Evolutionary conservation across 2,113 vertebrate species (phyloP).

Genomic region (Solenodon paradoxus): DNA sequence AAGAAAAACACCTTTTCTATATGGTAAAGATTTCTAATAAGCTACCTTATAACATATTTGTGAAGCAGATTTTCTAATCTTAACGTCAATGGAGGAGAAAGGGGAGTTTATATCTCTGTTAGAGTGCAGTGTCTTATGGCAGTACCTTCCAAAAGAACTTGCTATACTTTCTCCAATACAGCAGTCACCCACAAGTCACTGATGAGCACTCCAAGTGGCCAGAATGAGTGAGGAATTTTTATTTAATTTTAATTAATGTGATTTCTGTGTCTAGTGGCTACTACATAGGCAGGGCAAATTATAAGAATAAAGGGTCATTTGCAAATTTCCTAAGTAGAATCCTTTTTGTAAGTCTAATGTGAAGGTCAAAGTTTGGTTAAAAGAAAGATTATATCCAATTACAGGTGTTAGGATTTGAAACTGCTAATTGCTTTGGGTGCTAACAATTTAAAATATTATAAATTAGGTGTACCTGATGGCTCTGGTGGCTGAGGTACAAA

Average conservation of each 20-base stretch:
- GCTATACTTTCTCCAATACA: background rate
- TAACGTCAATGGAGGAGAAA: background rate
- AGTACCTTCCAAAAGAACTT: background rate
- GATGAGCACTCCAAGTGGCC: background rate
- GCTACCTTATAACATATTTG: background rate
- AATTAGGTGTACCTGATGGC: no score
- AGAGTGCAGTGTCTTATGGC: background rate
- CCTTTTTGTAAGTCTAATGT: slow-evolving; percentile 19
- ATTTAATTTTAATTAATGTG: slow-evolving; percentile 30
- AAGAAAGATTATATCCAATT: slow-evolving; percentile 3
- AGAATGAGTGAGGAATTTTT: background rate
- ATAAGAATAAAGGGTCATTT: background rate
- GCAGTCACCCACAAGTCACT: background rate
- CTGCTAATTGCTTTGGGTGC: background rate
- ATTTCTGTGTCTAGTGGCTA: background rate
- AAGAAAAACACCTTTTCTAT: slow-evolving; percentile 51
- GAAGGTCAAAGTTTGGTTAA: background rate
- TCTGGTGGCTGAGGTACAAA: no score
- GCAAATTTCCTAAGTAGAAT: slow-evolving; percentile 4
- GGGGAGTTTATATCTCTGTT: background rate
- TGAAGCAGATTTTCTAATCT: background rate
- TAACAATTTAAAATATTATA: slow-evolving; percentile 15
- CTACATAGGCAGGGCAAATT: background rate
- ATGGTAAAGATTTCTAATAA: slow-evolving; percentile 2
- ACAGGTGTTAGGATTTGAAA: slow-evolving; percentile 30